Evolutionary conservation across 2,888 invertebrate genomes (phyloP), one percentile per base, ranked within the genome.

Genomic region (Erannis defoliaria): DNA sequence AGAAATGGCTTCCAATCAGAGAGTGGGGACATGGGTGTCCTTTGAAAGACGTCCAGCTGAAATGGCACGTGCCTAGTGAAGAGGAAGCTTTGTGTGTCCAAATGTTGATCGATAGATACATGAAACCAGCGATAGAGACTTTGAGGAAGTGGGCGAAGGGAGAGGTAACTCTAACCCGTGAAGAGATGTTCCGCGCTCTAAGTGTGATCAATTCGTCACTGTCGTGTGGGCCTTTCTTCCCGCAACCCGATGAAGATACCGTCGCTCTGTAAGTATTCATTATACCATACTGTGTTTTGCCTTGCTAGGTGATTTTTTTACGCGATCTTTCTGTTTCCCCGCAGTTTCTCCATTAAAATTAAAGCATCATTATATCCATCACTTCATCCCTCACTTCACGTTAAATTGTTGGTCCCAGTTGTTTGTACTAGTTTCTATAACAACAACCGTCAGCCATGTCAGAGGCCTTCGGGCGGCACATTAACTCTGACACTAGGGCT

Each of bases 11-110:
- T 43, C 95, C 97, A 9, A 93, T 97, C 19, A 93, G 95, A 19
- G 96, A 97, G 70, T 99, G 98, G 98, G 98, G 97, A 0, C 93
- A 94, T 62, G 94, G 96, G 0, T 94, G 95, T 16, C 90, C 96
- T 71, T 84, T 96, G 18, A 90, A 95, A 56, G 93, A 95, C 23
- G 89, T 96, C 16, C 90, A 95, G 6, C 88, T 97, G 18, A 89
- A 95, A 38, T 98, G 97, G 97, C 97, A 97, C 77, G 90, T 96
- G 46, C 98, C 98, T 0, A 94, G 93, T 19, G 90, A 93, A 19
- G 94, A 94, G 37, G 98, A 98, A 81, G 94, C 96, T 0, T 84
- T 88, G 0, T 94, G 95, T 64, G 95, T 96, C 1, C 95, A 96
- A 73, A 89, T 92, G 74, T 78, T 98, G 8, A 85, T 96, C 12